Evolutionary conservation across 1,140 invertebrate species (phyloP), one percentile per base, ranked within the genome.

Genomic region (Anagrus nilaparvatae): DNA sequence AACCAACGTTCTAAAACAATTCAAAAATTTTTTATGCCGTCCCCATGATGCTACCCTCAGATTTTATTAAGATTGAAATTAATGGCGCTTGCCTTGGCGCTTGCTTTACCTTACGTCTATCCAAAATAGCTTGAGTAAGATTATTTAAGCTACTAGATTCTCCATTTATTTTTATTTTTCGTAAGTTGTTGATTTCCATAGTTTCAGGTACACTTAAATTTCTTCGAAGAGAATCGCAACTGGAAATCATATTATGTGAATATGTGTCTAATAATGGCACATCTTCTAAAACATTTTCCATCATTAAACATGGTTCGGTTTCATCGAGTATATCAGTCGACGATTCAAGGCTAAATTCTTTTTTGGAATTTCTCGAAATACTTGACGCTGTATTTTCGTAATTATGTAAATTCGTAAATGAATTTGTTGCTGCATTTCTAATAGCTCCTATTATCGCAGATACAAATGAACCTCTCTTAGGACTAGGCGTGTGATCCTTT

Each of bases 241-340:
- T 78, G 23, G 77, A 80, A 3, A 81, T 69, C 71, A 81, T 76
- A 52, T 81, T 81, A 41, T 79, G 77, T 25, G 77, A 75, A 58
- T 81, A 75, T 10, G 76, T 76, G 43, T 81, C 78, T 3, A 70
- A 73, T 27, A 78, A 59, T 3, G 74, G 61, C 19, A 79, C 78
- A 55, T 81, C 77, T 57, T 81, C 78, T 23, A 81, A 43, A 6
- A 81, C 77, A 47, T 75, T 78, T 54, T 84, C 82, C 71, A 82
- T 84, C 73, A 84, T 82, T 17, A 85, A 61, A 50, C 79, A 84
- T 5, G 82, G 82, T 54, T 85, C 82, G 0, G 81, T 84, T 67
- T 84, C 82, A 60, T 84, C 81, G 9, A 84, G 65, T 53, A 84
- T 67, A 49, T 82, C 79, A 3, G 77, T 75, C 28, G 81, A 82